Base-by-base conservation (phyloP, 1,140 invertebrate species). In the Lethrus apterus region DNA sequence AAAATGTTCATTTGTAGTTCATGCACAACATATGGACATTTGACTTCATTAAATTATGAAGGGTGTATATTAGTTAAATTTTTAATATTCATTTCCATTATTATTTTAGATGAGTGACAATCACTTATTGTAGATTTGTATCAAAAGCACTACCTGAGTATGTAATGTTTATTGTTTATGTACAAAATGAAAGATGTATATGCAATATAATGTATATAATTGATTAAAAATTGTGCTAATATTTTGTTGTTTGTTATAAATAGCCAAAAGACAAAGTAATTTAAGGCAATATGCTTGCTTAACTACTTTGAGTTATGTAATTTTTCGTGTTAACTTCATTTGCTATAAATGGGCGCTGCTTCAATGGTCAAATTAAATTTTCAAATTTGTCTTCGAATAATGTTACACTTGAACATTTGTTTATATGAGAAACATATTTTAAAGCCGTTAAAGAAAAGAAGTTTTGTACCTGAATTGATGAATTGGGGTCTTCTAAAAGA, bases 121-220 rank as follows among this genome's bases (percentile, higher is more conserved):
- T 50, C 48, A 50, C 48, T 24, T 32, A 11, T 30, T 4, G 26
- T 26, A 18, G 24, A 34, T 43, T 43, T 32, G 15, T 34, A 36
- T 15, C 20, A 44, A 46, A 8, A 44, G 44, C 34, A 41, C 48
- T 45, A 50, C 48, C 32, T 46, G 36, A 35, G 38, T 33, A 33
- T 50, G 48, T 38, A 45, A 45, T 45, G 33, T 23, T 50, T 17
- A 43, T 44, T 49, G 34, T 46, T 50, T 38, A 34, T 50, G 48
- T 50, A 50, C 48, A 50, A 50, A 50, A 13, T 11, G 19, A 18
- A 43, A 41, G 20, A 15, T 41, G 41, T 44, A 44, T 44, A 44
- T 44, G 41, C 41, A 44, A 30, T 44, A 44, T 30, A 26, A 15
- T 17, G 14, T 36, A 36, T 15, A 36, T 36, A 29, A 44, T 31